phyloP scores from a whole-genome alignment of 2,113 vertebrate genomes.

The Clinocottus analis region DNA sequence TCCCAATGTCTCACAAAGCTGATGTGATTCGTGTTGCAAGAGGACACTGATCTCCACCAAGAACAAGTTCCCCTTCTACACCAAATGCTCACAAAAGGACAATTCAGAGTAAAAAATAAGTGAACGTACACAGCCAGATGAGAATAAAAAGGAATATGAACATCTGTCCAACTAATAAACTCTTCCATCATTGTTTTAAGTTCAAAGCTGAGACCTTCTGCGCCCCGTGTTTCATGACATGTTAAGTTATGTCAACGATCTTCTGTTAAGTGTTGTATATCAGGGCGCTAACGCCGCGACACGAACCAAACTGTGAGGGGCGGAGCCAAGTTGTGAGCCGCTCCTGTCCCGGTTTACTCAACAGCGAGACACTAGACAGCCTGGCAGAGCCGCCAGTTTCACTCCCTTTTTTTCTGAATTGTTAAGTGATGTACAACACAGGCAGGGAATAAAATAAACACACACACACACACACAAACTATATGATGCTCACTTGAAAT shows the following conservation, averaged over 20 bases:
- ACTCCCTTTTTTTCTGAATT: constrained; percentile 3
- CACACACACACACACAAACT: not conserved
- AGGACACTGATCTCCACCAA: not conserved
- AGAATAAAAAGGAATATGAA: not conserved
- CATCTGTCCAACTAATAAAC: constrained; percentile 13
- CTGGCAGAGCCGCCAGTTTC: not conserved
- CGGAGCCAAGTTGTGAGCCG: not conserved
- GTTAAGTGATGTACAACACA: constrained; percentile 9
- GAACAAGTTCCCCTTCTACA: not conserved
- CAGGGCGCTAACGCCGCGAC: constrained; percentile 3
- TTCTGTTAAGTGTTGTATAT: constrained; percentile 15
- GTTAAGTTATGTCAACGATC: not conserved
- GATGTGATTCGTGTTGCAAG: not conserved
- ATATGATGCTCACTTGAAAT: constrained; percentile 26
- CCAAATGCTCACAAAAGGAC: not conserved
- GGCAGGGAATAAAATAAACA: not conserved
- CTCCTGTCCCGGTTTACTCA: not conserved
- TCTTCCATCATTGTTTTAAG: no score
- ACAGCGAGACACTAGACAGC: constrained; percentile 9
- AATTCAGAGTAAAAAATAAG: no score
- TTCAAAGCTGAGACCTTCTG: no score
- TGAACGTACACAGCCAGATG: not conserved
- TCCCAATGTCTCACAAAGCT: no score
- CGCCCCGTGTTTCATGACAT: not conserved
- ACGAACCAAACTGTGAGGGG: constrained; percentile 15